Percentiles rank a stretch among this genome's conserved stretches.
phyloP scores from a whole-genome alignment of 2,888 invertebrate species.

The Scaptodrosophila latifasciaeformis region DNA sequence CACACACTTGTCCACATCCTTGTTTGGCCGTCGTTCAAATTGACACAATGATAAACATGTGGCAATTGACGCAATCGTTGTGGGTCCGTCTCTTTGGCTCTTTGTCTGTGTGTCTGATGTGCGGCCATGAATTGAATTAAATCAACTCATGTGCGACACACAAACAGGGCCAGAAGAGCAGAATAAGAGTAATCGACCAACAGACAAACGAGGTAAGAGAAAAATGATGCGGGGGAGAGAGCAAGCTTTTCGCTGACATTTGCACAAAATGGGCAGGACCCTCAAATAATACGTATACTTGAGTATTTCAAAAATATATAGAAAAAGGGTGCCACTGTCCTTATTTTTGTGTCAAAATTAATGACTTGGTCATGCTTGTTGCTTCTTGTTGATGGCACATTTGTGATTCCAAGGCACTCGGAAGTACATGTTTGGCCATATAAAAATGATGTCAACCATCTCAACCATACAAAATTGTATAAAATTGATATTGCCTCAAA shows the following conservation, averaged over 20 bases:
- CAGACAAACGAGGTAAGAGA: neutral
- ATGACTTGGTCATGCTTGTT: conserved; percentile 21
- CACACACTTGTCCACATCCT: neutral
- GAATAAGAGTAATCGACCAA: neutral
- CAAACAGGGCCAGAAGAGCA: neutral
- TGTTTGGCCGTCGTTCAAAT: conserved; percentile 32
- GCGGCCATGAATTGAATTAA: conserved; percentile 65
- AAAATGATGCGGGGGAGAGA: neutral
- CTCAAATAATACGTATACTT: too few relatives aligned
- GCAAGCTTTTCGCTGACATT: conserved; percentile 13
- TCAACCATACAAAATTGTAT: too few relatives aligned
- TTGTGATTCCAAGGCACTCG: neutral
- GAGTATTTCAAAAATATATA: too few relatives aligned
- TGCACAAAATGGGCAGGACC: conserved; percentile 9
- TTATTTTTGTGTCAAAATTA: conserved; percentile 14
- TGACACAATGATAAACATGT: conserved; percentile 71
- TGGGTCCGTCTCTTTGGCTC: too few relatives aligned
- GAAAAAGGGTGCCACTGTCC: neutral
- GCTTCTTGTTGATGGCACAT: conserved; percentile 7
- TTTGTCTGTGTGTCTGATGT: conserved; percentile 1
- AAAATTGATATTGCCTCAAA: too few relatives aligned
- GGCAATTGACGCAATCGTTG: conserved; percentile 71
- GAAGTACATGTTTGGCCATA: neutral
- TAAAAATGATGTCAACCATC: conserved; percentile 2
- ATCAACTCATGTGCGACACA: conserved; percentile 67